Evolutionary conservation across 2,797 vertebrate genomes (phyloP), one percentile per base, ranked within the genome.

Genomic region (Rhynchonycteris naso): DNA sequence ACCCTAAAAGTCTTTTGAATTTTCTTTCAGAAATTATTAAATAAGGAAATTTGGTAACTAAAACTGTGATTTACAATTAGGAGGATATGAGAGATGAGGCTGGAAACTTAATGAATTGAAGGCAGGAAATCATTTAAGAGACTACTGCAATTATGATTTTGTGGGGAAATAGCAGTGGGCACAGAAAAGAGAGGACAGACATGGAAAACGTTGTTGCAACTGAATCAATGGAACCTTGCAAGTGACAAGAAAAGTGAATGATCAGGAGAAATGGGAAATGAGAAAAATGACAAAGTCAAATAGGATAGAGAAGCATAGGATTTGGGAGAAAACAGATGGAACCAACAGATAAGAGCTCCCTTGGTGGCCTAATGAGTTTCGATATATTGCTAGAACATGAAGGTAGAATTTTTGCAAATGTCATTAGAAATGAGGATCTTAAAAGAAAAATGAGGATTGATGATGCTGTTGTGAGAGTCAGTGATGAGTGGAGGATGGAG

Each of bases 201-300:
- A 79, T 9, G 4, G 35, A 18, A 88, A 14, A 65, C 12, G 33
- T 38, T 66, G 58, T 28, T 66, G 18, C 87, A 88, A 65, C 21
- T 28, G 75, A 93, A 35, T 90, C 28, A 59, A 21, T 58, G n/a
- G 28, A 12, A 24, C 4, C 47, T 54, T 72, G n/a, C 24, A 80
- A 68, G 33, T 66, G 58, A 21, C 52, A 66, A 69, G 63, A 68
- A 78, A 79, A 83, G 22, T 52, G 18, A 83, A 88, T 72, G n/a
- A 87, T 72, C 74, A 22, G 22, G 21, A 58, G 38, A 93, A 90
- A 92, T 66, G n/a, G 7, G 22, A 75, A 85, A 86, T 90, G 43
- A 88, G 61, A 58, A 75, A 61, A 79, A 80, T 69, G 63, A n/a
- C 14, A 83, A 58, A 56, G 43, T 58, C 56, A 81, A 75, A 43